Evolutionary conservation across 2,888 invertebrate species (phyloP).

Genomic region (Ichneumoninae sp.): DNA sequence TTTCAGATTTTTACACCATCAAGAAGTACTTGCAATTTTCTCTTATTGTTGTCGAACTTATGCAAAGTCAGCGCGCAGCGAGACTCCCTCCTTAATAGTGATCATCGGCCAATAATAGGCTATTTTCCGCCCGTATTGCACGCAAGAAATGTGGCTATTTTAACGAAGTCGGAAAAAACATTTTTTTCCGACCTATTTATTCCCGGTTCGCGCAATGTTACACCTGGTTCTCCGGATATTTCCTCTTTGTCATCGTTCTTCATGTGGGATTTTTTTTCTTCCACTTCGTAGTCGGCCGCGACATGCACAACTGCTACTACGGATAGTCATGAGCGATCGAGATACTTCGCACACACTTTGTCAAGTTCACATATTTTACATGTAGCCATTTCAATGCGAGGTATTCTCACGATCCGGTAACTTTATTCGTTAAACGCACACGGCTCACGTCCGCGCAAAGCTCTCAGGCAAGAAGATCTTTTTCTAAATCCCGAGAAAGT

Average conservation of each 20-base stretch:
- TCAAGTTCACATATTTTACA: slow-evolving; percentile 7
- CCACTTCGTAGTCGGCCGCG: background rate
- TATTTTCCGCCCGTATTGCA: too few relatives aligned
- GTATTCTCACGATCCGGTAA: background rate
- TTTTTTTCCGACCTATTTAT: slow-evolving; percentile 25
- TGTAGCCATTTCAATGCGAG: too few relatives aligned
- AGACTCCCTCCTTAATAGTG: too few relatives aligned
- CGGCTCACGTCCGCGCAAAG: slow-evolving; percentile 20
- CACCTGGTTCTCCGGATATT: slow-evolving; percentile 4
- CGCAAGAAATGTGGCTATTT: too few relatives aligned
- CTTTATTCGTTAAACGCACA: slow-evolving; percentile 45
- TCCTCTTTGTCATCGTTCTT: background rate
- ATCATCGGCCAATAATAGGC: too few relatives aligned
- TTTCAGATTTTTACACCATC: too few relatives aligned
- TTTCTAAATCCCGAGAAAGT: slow-evolving; percentile 51
- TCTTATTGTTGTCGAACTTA: too few relatives aligned
- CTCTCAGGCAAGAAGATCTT: slow-evolving; percentile 48
- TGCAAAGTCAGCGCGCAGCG: too few relatives aligned
- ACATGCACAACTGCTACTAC: background rate
- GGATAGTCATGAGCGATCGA: slow-evolving; percentile 20
- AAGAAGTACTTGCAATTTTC: too few relatives aligned
- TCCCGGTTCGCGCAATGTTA: background rate
- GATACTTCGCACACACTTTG: background rate
- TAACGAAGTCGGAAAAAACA: background rate
- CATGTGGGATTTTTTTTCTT: background rate